phyloP scores from a whole-genome alignment of 2,113 vertebrate genomes.

The Microcebus tavaratra region DNA sequence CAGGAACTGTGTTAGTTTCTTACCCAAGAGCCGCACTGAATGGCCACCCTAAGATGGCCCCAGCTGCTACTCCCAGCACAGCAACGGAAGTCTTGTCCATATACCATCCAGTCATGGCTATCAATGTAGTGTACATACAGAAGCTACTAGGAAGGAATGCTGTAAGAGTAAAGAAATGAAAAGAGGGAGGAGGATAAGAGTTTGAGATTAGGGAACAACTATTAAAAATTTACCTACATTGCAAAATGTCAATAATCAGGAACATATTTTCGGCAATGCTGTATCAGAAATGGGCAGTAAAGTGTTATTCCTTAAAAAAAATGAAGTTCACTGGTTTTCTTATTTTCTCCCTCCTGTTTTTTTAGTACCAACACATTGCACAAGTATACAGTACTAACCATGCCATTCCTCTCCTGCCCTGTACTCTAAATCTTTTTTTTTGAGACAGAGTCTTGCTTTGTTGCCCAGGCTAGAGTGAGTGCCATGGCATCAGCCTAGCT shows the following conservation, averaged over 20 bases:
- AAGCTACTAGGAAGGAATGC: constrained; percentile 97
- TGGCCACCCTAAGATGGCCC: constrained; percentile 95
- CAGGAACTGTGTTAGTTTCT: constrained; percentile 54
- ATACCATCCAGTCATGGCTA: constrained; percentile 98
- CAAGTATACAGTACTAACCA: too few species aligned
- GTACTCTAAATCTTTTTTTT: too few species aligned
- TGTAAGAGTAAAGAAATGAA: constrained; percentile 71
- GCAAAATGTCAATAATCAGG: not conserved
- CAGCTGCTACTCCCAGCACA: constrained; percentile 92
- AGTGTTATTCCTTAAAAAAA: not conserved
- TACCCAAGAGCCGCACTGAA: constrained; percentile 96
- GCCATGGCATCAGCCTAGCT: too few species aligned
- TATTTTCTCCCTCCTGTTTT: too few species aligned
- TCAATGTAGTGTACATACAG: constrained; percentile 96
- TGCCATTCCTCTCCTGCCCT: too few species aligned
- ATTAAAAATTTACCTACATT: not conserved
- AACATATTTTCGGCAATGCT: not conserved
- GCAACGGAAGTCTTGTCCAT: constrained; percentile 93
- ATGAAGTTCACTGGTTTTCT: not conserved
- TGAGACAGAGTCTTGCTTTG: too few species aligned
- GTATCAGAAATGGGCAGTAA: not conserved
- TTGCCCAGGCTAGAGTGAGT: too few species aligned
- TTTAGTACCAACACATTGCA: too few species aligned
- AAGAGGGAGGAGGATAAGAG: not conserved
- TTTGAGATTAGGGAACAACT: not conserved